Conservation (phyloP, 2,113 vertebrate genomes). For the Neolamprologus modestus region DNA sequence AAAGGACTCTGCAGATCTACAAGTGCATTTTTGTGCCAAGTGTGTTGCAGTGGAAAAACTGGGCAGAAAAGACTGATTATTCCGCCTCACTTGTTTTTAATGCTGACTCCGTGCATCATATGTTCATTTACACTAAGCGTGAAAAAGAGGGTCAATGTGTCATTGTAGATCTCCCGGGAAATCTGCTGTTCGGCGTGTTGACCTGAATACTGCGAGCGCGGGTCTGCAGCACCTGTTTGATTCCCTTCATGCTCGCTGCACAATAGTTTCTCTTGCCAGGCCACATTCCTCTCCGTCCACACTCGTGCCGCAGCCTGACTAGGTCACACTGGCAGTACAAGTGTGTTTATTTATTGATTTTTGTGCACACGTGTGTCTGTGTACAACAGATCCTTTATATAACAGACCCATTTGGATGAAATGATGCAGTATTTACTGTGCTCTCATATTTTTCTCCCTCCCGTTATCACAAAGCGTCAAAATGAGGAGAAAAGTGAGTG, state of each 20-base stretch:
- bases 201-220: conserved; percentile 40
- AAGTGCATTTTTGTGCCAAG: not conserved
- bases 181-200: conserved; percentile 29
- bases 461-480: not conserved
- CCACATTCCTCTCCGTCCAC: not conserved
- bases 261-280: not conserved
- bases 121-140: conserved; percentile 48
- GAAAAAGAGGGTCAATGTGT: conserved; percentile 63
- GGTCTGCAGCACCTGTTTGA: conserved; percentile 60
- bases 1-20: not conserved
- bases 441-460: not conserved
- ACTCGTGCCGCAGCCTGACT: not conserved
- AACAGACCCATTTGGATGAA: conserved; percentile 29
- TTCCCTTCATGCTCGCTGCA: conserved; percentile 25
- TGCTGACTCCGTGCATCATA: conserved; percentile 45
- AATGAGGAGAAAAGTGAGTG: not conserved
- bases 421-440: conserved; percentile 7
- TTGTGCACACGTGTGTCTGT: not conserved
- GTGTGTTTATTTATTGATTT: not conserved
- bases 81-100: conserved; percentile 22
- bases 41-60: not conserved
- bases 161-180: conserved; percentile 30
- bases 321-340: conserved; percentile 2
- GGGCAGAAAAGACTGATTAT: conserved; percentile 4
- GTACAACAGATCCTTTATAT: conserved; percentile 29